A percentile compares a stretch with the other conserved stretches of the same genome.
Conservation (phyloP, 1,140 invertebrate genomes). For the Aphidius gifuensis region DNA sequence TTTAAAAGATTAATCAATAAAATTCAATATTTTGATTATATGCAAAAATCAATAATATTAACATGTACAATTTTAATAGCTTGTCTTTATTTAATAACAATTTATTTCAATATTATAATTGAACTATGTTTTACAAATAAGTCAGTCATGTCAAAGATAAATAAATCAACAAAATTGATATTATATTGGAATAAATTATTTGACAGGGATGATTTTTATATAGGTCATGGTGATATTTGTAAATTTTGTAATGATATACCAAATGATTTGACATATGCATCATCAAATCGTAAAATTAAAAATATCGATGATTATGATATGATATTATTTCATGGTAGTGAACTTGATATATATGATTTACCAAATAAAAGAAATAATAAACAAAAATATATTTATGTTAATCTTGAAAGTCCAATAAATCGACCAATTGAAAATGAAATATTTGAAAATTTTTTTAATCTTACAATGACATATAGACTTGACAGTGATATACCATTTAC, state of each 20-base stretch:
- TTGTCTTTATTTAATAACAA: slow-evolving; percentile 9
- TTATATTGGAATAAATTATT: slow-evolving; percentile 42
- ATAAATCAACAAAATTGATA: slow-evolving; percentile 30
- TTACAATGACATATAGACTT: slow-evolving; percentile 63
- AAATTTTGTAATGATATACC: slow-evolving; percentile 25
- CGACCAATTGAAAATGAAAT: slow-evolving; percentile 26
- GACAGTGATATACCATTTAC: slow-evolving; percentile 64
- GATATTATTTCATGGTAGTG: slow-evolving; percentile 36
- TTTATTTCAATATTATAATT: slow-evolving; percentile 13
- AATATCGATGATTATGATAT: slow-evolving; percentile 34
- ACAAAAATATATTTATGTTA: slow-evolving; percentile 41
- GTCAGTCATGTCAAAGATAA: not conserved
- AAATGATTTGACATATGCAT: slow-evolving; percentile 31
- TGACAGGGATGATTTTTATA: slow-evolving; percentile 32
- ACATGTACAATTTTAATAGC: not conserved
- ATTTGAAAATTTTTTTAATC: slow-evolving; percentile 56
- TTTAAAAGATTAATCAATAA: not conserved
- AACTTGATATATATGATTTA: slow-evolving; percentile 26
- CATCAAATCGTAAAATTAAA: slow-evolving; percentile 17
- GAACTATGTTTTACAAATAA: slow-evolving; percentile 1
- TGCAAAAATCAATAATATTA: slow-evolving; percentile 12
- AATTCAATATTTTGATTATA: slow-evolving; percentile 18
- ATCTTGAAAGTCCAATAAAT: slow-evolving; percentile 40
- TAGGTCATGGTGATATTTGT: slow-evolving; percentile 34
- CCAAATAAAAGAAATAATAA: slow-evolving; percentile 22